A percentile compares a stretch with the other conserved stretches of the same genome.
phyloP scores from a whole-genome alignment of 2,797 vertebrate genomes.

The Urosaurus nigricauda region DNA sequence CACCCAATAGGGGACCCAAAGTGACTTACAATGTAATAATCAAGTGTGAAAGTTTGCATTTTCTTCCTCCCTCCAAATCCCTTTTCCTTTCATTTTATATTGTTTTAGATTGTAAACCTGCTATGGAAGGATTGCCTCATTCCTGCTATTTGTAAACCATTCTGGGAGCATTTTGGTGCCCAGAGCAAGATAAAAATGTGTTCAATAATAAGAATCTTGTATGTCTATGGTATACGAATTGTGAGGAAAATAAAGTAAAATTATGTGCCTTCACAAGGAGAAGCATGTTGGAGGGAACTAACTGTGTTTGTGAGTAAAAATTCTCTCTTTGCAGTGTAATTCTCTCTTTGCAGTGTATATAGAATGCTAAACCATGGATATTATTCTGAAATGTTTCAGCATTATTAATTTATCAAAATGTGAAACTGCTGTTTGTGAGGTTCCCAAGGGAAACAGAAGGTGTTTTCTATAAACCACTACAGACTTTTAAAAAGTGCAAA shows the following conservation, averaged over 20 bases:
- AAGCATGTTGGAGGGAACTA: neutral
- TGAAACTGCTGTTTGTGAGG: slow-evolving; percentile 6
- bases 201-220: too few species aligned
- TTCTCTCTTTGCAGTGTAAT: too few species aligned
- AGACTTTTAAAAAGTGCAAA: neutral
- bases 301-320: neutral
- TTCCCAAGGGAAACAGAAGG: neutral
- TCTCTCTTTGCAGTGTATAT: neutral
- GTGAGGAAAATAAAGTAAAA: neutral
- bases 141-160: too few species aligned
- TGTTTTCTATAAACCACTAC: slow-evolving; percentile 33
- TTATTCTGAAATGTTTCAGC: neutral
- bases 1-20: too few species aligned
- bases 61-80: neutral
- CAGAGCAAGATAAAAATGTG: too few species aligned
- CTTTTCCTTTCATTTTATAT: neutral
- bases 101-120: too few species aligned
- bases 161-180: too few species aligned
- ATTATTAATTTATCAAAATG: slow-evolving; percentile 21
- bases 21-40: too few species aligned
- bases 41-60: too few species aligned
- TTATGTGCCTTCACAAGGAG: neutral
- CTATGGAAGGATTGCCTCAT: too few species aligned
- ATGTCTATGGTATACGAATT: too few species aligned
- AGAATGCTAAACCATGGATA: neutral